These are phyloP conservation scores for Callyntrura sp. DNA, from an alignment of 2,888 invertebrate species.

Conservation along the genomic window DNA sequence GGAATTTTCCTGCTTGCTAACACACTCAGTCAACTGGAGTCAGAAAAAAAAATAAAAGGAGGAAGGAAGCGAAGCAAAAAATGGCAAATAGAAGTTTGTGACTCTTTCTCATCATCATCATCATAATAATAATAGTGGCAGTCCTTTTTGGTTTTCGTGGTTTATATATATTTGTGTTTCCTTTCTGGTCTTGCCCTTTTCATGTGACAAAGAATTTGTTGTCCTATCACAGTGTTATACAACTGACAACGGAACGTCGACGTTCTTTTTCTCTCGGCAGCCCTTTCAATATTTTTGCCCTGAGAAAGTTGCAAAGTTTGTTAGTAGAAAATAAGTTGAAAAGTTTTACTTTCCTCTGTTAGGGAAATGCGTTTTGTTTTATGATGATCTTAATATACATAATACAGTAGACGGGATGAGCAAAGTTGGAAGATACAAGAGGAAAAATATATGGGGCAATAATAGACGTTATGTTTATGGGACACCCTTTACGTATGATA, in stretches of 20 bases:
- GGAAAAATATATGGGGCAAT: slow-evolving; percentile 32
- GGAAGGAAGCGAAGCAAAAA: slow-evolving; percentile 55
- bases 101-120: slow-evolving; percentile 48
- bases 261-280: background rate
- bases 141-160: slow-evolving; percentile 42
- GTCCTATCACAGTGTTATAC: slow-evolving; percentile 1
- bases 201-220: slow-evolving; percentile 35
- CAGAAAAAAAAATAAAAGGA: slow-evolving; percentile 14
- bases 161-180: slow-evolving; percentile 48
- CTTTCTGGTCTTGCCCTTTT: slow-evolving; percentile 1
- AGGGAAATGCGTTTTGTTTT: slow-evolving; percentile 33
- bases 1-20: slow-evolving; percentile 22
- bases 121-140: slow-evolving; percentile 37
- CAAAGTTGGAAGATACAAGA: background rate
- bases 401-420: background rate
- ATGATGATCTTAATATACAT: slow-evolving; percentile 5
- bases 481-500: slow-evolving; percentile 22
- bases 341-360: slow-evolving; percentile 29
- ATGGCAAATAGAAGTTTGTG: slow-evolving; percentile 65
- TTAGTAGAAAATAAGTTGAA: slow-evolving; percentile 57
- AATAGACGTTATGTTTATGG: slow-evolving; percentile 20
- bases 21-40: background rate
- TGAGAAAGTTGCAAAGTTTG: slow-evolving; percentile 56
- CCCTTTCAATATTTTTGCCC: slow-evolving; percentile 13
- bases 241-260: background rate